A percentile compares a stretch with the other conserved stretches of the same genome.
These are phyloP conservation scores for Eucriotettix oculatus DNA, from an alignment of 2,888 invertebrate genomes.

Conservation along the genomic window DNA sequence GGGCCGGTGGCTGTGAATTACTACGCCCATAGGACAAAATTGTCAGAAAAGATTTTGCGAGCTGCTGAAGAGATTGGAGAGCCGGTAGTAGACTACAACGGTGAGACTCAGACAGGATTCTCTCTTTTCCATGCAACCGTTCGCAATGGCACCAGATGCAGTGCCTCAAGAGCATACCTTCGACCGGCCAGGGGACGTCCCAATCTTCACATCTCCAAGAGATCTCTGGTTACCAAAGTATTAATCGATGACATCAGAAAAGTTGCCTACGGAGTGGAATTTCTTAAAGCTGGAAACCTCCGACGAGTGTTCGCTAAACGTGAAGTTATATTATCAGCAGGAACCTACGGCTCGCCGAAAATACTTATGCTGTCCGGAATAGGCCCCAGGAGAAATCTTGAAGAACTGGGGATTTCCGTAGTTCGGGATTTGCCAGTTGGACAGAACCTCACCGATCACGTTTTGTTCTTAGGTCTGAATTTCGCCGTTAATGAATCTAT, in stretches of 20 bases:
- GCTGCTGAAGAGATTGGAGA: conserved; percentile 18
- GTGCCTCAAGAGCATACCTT: conserved; percentile 15
- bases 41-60: conserved; percentile 18
- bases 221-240: conserved; percentile 13
- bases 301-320: conserved; percentile 28
- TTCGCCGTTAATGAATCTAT: conserved; percentile 54
- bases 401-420: conserved; percentile 39
- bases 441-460: conserved; percentile 66
- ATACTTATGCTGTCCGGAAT: conserved; percentile 39
- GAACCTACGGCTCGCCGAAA: conserved; percentile 13
- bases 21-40: conserved; percentile 16
- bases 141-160: conserved; percentile 13
- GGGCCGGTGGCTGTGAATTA: conserved; percentile 18
- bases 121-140: conserved; percentile 27
- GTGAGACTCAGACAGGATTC: conserved; percentile 23
- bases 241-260: conserved; percentile 19
- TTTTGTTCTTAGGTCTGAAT: conserved; percentile 52
- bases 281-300: conserved; percentile 26
- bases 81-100: conserved; percentile 21
- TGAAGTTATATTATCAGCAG: conserved; percentile 32
- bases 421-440: conserved; percentile 58
- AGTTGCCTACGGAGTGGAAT: conserved; percentile 11
- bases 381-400: conserved; percentile 42
- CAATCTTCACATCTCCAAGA: conserved; percentile 16
- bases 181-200: conserved; percentile 9